Base-by-base conservation (phyloP, 2,888 invertebrate species). In the Unio pictorum region DNA sequence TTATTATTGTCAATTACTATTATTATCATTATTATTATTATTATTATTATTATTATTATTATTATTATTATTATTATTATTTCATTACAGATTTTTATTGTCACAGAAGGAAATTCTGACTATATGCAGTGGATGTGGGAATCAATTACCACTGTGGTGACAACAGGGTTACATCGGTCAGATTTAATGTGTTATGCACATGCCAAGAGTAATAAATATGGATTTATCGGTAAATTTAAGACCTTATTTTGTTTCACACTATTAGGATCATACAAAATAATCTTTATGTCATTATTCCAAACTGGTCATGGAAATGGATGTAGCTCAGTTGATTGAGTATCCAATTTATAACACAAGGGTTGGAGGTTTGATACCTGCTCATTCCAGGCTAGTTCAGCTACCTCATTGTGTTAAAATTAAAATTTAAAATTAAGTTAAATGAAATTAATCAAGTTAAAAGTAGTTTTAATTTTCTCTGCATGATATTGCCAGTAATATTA, bases 151-250 rank as follows among this genome's bases (percentile, higher is more conserved):
- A 68, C 77, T 15, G 74, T 80, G 5, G 59, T 80, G n/a, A 70
- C 15, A 45, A 45, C 45, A 15, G 45, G 15, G 45, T 15, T 11
- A 11, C 45, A 45, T 45, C 11, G 4, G 45, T 4, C 58, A 15
- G 64, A 75, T 0, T 61, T 77, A 18, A 79, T 79, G 76, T 81
- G 81, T 67, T 70, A 71, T 61, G 67, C 81, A 23, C 81, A 81
- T 58, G 63, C 67, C n/a, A 64, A 74, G 61, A 65, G 72, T 15
- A 71, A 73, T 28, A 74, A 77, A 56, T 81, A 77, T 71, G 81
- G 78, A 8, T 73, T 79, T 68, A 69, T 74, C n/a, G 64, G 75
- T 74, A 73, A 71, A 57, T 55, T 67, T 45, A 11, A 15, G 15
- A 45, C 45, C 45, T 45, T 23, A 30, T 67, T 58, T 20, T 23